Conservation (phyloP, 2,888 invertebrate genomes). For the Apodemia zela region DNA sequence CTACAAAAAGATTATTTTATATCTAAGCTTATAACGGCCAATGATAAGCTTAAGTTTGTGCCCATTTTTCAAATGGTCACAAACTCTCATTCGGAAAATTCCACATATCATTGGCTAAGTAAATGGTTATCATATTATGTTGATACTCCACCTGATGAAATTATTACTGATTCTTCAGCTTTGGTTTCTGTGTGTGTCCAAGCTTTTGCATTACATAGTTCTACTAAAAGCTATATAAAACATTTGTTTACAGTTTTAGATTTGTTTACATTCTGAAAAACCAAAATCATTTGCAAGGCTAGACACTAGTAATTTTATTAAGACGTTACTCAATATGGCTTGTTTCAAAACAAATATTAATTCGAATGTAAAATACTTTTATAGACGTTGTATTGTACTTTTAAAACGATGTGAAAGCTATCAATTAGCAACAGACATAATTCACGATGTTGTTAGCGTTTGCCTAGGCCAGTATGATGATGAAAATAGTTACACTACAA, state of each 20-base stretch:
- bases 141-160: not conserved
- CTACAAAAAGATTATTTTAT: too few species aligned
- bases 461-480: too few species aligned
- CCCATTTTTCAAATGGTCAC: too few species aligned
- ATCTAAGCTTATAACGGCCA: too few species aligned
- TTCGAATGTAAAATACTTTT: not conserved
- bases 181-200: not conserved
- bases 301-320: not conserved
- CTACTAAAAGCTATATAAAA: too few species aligned
- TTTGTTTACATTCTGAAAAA: too few species aligned
- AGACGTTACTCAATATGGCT: not conserved
- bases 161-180: not conserved
- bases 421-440: too few species aligned
- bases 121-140: not conserved
- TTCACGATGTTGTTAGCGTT: too few species aligned
- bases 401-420: not conserved
- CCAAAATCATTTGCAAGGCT: not conserved
- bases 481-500: too few species aligned
- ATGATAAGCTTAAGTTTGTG: too few species aligned
- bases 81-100: too few species aligned
- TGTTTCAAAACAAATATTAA: not conserved
- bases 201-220: not conserved
- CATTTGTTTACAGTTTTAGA: not conserved
- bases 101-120: too few species aligned
- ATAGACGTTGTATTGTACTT: not conserved